A percentile compares a stretch with the other conserved stretches of the same genome.
These are phyloP conservation scores for Arctopsyche grandis DNA, from an alignment of 1,140 invertebrate genomes.

Conservation along the genomic window DNA sequence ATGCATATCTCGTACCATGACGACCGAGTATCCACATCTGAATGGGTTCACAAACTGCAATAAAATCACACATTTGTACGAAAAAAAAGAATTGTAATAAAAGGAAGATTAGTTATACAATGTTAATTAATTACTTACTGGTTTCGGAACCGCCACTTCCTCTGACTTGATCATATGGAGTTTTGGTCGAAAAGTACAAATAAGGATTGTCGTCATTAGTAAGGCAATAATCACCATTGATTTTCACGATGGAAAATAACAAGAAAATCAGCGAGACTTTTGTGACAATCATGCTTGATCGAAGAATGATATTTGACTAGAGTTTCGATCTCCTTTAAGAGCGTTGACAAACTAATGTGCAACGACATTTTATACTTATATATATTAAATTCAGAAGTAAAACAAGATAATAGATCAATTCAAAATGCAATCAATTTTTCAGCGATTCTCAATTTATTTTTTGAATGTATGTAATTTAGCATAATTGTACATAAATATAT, in stretches of 20 bases:
- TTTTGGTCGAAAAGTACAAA: conserved; percentile 11
- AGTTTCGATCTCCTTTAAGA: too few relatives aligned
- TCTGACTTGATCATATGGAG: background rate
- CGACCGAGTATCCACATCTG: conserved; percentile 33
- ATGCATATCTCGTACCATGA: conserved; percentile 11
- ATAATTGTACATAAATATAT: too few relatives aligned
- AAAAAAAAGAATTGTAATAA: background rate
- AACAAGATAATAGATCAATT: too few relatives aligned
- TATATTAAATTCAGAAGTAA: too few relatives aligned
- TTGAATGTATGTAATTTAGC: too few relatives aligned
- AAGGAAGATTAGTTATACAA: too few relatives aligned
- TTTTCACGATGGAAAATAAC: background rate
- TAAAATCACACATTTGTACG: background rate
- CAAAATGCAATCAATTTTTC: too few relatives aligned
- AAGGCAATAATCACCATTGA: conserved; percentile 20
- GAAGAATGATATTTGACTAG: too few relatives aligned
- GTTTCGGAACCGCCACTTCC: conserved; percentile 10
- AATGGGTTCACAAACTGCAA: conserved; percentile 22
- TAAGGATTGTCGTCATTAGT: conserved; percentile 35
- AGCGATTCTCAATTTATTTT: too few relatives aligned
- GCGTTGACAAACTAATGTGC: too few relatives aligned
- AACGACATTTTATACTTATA: too few relatives aligned
- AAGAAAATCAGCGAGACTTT: background rate
- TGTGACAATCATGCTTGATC: background rate
- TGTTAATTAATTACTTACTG: conserved; percentile 2